Conservation (phyloP, 2,888 invertebrate genomes). For the Tanytarsus gracilentus region DNA sequence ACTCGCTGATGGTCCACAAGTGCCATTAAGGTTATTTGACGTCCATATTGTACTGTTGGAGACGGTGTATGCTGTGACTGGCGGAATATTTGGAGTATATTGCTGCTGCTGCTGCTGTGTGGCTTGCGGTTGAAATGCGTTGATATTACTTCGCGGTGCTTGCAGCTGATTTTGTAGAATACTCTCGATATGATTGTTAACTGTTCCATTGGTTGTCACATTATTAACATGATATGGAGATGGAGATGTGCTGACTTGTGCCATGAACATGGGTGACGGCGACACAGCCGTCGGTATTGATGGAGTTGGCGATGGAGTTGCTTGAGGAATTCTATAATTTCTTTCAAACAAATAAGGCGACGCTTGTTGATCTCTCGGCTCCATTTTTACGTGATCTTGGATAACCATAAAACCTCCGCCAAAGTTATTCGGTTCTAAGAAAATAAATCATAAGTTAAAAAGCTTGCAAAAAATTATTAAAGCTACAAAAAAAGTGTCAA, state of each 20-base stretch:
- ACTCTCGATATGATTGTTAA: constrained; percentile 30
- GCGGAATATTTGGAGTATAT: constrained; percentile 17
- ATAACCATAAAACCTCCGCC: constrained; percentile 3
- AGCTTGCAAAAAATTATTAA: background rate
- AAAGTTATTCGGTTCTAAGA: background rate
- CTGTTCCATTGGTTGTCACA: background rate
- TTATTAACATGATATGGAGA: constrained; percentile 37
- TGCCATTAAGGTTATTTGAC: constrained; percentile 34
- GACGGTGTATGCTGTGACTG: constrained; percentile 30
- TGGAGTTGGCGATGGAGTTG: constrained; percentile 13
- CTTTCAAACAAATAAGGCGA: constrained; percentile 2
- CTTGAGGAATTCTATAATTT: constrained; percentile 5
- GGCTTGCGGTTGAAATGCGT: constrained; percentile 31
- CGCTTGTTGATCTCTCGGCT: constrained; percentile 10
- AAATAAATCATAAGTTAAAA: background rate
- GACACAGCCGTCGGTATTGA: background rate
- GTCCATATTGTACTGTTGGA: constrained; percentile 32
- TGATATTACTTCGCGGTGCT: constrained; percentile 28
- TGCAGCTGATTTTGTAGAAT: constrained; percentile 31
- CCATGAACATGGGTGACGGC: constrained; percentile 29
- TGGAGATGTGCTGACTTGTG: constrained; percentile 40
- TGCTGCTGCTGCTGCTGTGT: too few species aligned
- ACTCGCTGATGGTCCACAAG: constrained; percentile 31
- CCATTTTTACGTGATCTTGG: constrained; percentile 11
- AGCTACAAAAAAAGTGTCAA: too few species aligned